Evolutionary conservation across 2,113 vertebrate species (phyloP), one percentile per base, ranked within the genome.

Genomic region (Ardeotis arabs): DNA sequence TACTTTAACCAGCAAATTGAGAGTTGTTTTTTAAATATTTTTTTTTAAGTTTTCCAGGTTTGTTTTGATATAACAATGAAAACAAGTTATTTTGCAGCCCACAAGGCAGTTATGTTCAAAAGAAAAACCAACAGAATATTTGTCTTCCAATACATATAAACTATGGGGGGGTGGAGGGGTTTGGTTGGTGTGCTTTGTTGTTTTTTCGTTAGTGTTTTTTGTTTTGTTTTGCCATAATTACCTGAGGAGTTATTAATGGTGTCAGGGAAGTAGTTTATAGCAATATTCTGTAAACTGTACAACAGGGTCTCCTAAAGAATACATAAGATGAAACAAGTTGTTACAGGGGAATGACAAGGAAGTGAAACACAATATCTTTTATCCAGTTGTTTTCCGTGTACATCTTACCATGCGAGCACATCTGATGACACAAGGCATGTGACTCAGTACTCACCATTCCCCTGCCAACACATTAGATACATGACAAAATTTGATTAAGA

Each of bases 251-350:
- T 91, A 73, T 35, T 70, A 75, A 68, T 22, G 6, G 44, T 50
- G 14, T 44, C 44, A 79, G n/a, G 39, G 33, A 93, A 92, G 89
- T 25, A 63, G 73, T 16, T 90, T 60, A 70, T 3, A 41, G 27
- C 33, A 91, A 58, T 41, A 79, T 14, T n/a, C 68, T 76, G 27
- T 68, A 58, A 68, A 82, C 41, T 8, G 23, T 35, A 41, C 1
- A 1, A 55, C 53, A 93, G 66, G 70, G 94, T 95, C 69, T 63
- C 41, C 11, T 47, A 64, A 72, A 85, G 67, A 87, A 41, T 12
- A 91, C 77, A 80, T 93, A 95, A 84, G 93, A 96, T 29, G 33
- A 84, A 90, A 93, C 95, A 94, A 94, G 87, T 10, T 67, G 31
- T 33, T 79, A 41, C 84, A 79, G 20, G 53, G 81, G 22, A 91